Percentiles rank a stretch among this genome's conserved stretches.
Conservation (phyloP, 2,797 vertebrate genomes). For the Hafferia zeledoni region DNA sequence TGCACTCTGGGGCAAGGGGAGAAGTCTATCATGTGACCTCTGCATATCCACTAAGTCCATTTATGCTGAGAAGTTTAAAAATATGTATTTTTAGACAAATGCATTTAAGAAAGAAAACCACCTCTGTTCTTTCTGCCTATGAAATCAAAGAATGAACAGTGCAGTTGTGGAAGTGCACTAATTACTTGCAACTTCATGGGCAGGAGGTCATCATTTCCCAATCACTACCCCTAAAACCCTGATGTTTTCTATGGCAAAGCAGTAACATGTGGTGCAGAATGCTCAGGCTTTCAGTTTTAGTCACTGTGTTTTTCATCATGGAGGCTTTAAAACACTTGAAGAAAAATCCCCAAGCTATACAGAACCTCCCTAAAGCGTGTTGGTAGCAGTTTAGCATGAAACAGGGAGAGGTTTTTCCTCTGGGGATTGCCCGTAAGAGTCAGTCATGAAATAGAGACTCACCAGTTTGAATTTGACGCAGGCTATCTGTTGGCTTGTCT, state of each 20-base stretch:
- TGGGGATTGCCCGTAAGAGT: slow-evolving; percentile 48
- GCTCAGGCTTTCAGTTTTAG: slow-evolving; percentile 25
- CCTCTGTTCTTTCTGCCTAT: neutral
- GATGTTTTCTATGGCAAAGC: neutral
- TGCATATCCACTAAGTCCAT: neutral
- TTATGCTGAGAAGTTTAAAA: neutral
- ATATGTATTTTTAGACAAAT: neutral
- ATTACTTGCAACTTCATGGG: neutral
- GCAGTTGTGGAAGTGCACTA: neutral
- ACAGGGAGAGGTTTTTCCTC: slow-evolving; percentile 1
- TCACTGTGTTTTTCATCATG: neutral
- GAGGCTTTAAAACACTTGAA: slow-evolving; percentile 42
- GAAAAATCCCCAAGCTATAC: slow-evolving; percentile 37
- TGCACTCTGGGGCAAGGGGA: neutral
- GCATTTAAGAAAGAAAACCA: neutral
- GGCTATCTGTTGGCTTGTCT: neutral
- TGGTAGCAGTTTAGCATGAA: slow-evolving; percentile 28
- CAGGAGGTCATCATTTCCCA: slow-evolving; percentile 14
- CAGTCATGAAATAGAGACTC: slow-evolving; percentile 3
- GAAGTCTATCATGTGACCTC: neutral
- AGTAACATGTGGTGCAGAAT: slow-evolving; percentile 4
- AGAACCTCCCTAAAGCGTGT: slow-evolving; percentile 19
- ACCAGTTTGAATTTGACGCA: neutral
- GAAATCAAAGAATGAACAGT: neutral
- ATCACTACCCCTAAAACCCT: neutral